Base-by-base conservation (phyloP, 2,113 vertebrate species). In the Merops nubicus region DNA sequence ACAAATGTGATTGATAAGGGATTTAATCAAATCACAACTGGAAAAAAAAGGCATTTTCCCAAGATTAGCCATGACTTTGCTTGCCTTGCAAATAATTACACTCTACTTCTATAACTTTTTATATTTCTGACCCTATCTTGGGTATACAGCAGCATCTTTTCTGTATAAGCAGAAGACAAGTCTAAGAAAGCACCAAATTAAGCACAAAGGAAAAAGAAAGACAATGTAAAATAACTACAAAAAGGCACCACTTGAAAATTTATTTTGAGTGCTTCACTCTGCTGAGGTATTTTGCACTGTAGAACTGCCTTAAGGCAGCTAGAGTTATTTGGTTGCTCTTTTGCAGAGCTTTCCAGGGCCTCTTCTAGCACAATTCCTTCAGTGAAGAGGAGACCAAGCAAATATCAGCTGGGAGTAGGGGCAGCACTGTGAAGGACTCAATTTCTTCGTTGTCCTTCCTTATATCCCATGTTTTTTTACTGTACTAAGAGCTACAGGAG, bases 321-420 rank as follows among this genome's bases (percentile, higher is more conserved):
- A 8, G 11, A 63, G 7, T 64, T 20, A 15, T 13, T 75, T 69
- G 13, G 8, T 50, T 86, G 36, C 29, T 19, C 19, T 63, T 29
- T 88, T 23, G 11, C 26, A 67, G 76, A 38, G 7, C 20, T 81
- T 96, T 77, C 31, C 38, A 74, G 31, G 20, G 4, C 8, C 10
- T 40, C 9, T 62, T 8, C 33, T 67, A 36, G 19, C 34, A 34
- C 1, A 28, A 3, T 33, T 64, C 23, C 28, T 59, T 42, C 53
- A 53, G 23, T 45, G 48, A 84, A 15, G 43, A 0, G 2, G 3
- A 4, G 21, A 0, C 1, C 13, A 54, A 79, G 4, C 14, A 81
- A 45, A 80, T 42, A 12, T 0, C 38, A 40, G 2, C 8, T 73
- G 72, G 28, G 17, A 65, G 11, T 8, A 9, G 18, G 10, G 20